Percentiles rank a stretch among this genome's conserved stretches.
phyloP scores from a whole-genome alignment of 2,113 vertebrate species.

The Entosphenus tridentatus region DNA sequence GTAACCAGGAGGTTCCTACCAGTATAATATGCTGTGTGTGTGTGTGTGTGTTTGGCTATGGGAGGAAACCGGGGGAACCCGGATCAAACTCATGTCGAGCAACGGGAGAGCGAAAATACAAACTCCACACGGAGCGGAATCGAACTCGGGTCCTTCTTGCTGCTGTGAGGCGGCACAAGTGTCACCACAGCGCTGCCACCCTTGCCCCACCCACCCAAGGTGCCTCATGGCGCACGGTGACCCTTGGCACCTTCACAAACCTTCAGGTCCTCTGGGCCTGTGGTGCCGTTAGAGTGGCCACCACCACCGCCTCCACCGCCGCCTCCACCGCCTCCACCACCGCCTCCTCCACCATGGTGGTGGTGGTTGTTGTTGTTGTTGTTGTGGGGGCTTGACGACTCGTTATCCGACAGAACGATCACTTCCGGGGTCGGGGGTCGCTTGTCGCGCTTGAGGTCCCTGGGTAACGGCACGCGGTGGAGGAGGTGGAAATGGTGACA shows the following conservation, averaged over 20 bases:
- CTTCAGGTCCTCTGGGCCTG: background rate
- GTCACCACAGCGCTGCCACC: too few relatives aligned
- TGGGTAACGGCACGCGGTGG: constrained; percentile 13
- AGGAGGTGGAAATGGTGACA: too few relatives aligned
- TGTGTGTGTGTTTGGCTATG: too few relatives aligned
- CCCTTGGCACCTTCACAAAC: background rate
- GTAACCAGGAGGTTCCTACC: too few relatives aligned
- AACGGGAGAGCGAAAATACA: too few relatives aligned
- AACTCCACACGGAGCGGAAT: too few relatives aligned
- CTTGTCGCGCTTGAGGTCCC: constrained; percentile 48
- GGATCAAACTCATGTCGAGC: too few relatives aligned
- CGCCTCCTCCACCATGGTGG: background rate
- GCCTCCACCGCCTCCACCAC: background rate
- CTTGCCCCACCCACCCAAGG: too few relatives aligned
- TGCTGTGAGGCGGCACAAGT: too few relatives aligned
- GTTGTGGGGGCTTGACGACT: constrained; percentile 69
- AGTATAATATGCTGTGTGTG: too few relatives aligned
- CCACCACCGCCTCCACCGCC: background rate
- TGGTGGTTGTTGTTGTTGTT: constrained; percentile 26
- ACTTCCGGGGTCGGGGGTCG: constrained; percentile 71
- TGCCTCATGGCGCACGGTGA: background rate
- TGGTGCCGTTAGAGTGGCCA: background rate
- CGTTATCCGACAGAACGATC: constrained; percentile 86
- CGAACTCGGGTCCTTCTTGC: too few relatives aligned
- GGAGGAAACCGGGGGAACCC: too few relatives aligned